Percentiles rank a stretch among this genome's conserved stretches.
phyloP scores from a whole-genome alignment of 1,140 invertebrate genomes.

The Lepidotrigona ventralis region DNA sequence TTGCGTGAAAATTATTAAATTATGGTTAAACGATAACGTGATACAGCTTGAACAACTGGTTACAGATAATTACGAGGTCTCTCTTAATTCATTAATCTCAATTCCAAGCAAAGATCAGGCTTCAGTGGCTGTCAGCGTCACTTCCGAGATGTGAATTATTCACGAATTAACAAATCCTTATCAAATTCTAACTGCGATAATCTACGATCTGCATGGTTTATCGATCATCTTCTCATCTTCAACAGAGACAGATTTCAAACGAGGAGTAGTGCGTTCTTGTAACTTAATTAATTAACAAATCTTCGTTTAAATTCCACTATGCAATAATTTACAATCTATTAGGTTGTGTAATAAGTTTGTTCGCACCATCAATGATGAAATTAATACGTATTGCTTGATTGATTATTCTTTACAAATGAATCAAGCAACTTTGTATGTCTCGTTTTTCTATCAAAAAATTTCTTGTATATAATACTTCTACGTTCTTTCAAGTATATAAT shows the following conservation, averaged over 20 bases:
- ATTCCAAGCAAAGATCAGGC: not conserved
- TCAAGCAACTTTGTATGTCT: too few relatives aligned
- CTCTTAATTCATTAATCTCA: not conserved
- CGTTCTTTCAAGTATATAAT: too few relatives aligned
- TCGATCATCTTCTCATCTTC: not conserved
- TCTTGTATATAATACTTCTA: too few relatives aligned
- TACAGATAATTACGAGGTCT: not conserved
- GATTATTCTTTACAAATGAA: too few relatives aligned
- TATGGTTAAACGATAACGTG: not conserved
- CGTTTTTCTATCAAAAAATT: too few relatives aligned
- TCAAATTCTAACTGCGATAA: not conserved
- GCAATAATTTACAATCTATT: too few relatives aligned
- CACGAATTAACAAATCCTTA: not conserved
- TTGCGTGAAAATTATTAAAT: too few relatives aligned
- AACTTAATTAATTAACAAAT: too few relatives aligned
- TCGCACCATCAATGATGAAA: too few relatives aligned
- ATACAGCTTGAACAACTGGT: not conserved
- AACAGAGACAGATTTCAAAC: not conserved
- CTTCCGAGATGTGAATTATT: not conserved
- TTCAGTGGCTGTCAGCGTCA: not conserved
- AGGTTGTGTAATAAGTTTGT: too few relatives aligned
- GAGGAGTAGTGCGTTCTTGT: not conserved
- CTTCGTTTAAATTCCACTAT: too few relatives aligned
- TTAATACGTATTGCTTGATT: too few relatives aligned
- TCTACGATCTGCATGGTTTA: not conserved